Evolutionary conservation across 1,140 invertebrate species (phyloP), one percentile per base, ranked within the genome.

Genomic region (Leptopilina boulardi): DNA sequence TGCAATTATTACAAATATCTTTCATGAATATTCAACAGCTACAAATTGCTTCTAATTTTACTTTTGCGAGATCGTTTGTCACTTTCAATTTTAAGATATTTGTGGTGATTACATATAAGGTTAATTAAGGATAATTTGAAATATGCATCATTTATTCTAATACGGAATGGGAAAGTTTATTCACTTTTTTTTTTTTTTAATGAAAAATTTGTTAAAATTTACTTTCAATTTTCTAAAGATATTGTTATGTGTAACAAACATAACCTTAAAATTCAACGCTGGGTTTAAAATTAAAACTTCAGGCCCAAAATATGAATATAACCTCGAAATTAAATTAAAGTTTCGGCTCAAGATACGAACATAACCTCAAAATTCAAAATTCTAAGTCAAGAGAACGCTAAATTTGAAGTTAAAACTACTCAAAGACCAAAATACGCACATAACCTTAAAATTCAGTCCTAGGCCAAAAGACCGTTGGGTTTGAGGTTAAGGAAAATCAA

Each of bases 1-100:
- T n/a, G 26, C 11, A 30, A 30, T 66, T 66, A 66, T 66, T 66
- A 34, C 15, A 66, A 66, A n/a, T 66, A 66, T 66, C 23, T n/a
- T 15, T 66, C 59, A 66, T 66, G 59, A 66, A 66, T 66, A 66
- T 66, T 66, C 59, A 66, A 5, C 59, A n/a, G 2, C 11, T n/a
- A 30, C 23, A n/a, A 66, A 66, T 66, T 66, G 26, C 21, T 66
- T 66, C 26, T 66, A 30, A 30, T 66, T 30, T n/a, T 30, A 23
- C 15, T 66, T 26, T 4, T 66, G 59, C 10, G 6, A 4, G 59
- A 26, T 34, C 59, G 23, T 66, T 66, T 66, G 59, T 66, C 59
- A 66, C 59, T 66, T 66, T 30, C 59, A 66, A 66, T 66, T 66
- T 66, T 66, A 13, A 34, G 59, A 34, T 30, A 66, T 66, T 66